Base-by-base conservation (phyloP, 1,140 invertebrate species). In the Caenorhabditis inopinata region DNA sequence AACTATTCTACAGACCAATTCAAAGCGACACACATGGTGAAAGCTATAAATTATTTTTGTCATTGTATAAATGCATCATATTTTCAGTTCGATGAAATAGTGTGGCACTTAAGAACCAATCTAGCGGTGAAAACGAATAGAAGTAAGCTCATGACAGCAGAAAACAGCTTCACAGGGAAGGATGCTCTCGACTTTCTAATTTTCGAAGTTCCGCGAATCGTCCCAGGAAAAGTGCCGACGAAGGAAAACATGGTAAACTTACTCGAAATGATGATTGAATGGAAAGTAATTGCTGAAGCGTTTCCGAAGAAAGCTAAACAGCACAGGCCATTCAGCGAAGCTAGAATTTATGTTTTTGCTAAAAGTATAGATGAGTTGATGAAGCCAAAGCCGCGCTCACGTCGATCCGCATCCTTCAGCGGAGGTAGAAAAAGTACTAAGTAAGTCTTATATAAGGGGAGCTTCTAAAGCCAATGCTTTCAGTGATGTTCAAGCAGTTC, bases 11-110 rank as follows among this genome's bases (percentile, higher is more conserved):
- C 32, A 21, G 58, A 68, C 11, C 29, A 68, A 32, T 68, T 68
- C 25, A 68, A 68, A 38, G 58, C 58, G n/a, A 68, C 58, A 68
- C 58, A 68, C 1, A 29, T 68, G 29, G 58, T 68, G 23, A 68
- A 0, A 23, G 12, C 12, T n/a, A 21, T 4, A 32, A 0, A 5
- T 32, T 16, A 1, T n/a, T 58, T 58, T 51, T 0, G n/a, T 7
- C 14, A 16, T 23, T 32, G 6, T 32, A 29, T 35, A 51, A n/a
- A n/a, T n/a, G n/a, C n/a, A n/a, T 32, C 12, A 21, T 9, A 21
- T 21, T 68, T 38, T 27, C 58, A 68, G 58, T 68, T 68, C 32
- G 58, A 68, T 18, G 32, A 38, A 35, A 68, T 68, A 18, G 58
- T 68, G 3, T 68, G 58, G 58, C 58, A 68, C n/a, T 29, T 68